These are phyloP conservation scores for Coptodon rendalli DNA, from an alignment of 2,113 vertebrate genomes.

Conservation along the genomic window DNA sequence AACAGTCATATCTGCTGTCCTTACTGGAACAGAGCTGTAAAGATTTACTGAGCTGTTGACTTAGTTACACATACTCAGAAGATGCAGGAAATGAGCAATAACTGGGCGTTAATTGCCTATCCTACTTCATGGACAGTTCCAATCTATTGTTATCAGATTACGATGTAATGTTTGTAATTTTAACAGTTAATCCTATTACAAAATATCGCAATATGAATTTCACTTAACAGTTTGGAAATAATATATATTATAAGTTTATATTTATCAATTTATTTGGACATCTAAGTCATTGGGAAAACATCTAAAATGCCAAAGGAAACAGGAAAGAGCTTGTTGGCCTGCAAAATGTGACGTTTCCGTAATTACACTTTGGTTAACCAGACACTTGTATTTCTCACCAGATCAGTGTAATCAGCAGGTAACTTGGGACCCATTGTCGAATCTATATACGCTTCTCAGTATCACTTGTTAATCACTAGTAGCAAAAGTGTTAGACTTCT, in stretches of 20 bases:
- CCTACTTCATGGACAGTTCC: background rate
- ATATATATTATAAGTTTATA: background rate
- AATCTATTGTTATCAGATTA: background rate
- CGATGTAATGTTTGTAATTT: background rate
- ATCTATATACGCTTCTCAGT: background rate
- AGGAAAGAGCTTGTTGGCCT: background rate
- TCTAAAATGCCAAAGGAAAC: background rate
- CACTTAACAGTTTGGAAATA: background rate
- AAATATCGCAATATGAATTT: background rate
- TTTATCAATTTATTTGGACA: background rate
- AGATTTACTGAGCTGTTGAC: background rate
- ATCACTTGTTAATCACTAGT: background rate
- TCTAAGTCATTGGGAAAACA: background rate
- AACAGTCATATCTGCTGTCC: background rate
- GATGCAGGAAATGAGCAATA: background rate
- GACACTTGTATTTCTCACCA: background rate
- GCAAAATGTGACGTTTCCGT: background rate
- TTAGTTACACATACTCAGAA: background rate
- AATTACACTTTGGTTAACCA: background rate
- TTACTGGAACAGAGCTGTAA: background rate
- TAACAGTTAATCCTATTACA: background rate
- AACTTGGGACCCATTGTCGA: background rate
- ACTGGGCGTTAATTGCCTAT: background rate
- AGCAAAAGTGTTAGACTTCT: background rate
- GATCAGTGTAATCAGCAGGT: background rate